Percentiles rank a stretch among this genome's conserved stretches.
These are phyloP conservation scores for Melanotus villosus DNA, from an alignment of 2,888 invertebrate genomes.

Conservation along the genomic window DNA sequence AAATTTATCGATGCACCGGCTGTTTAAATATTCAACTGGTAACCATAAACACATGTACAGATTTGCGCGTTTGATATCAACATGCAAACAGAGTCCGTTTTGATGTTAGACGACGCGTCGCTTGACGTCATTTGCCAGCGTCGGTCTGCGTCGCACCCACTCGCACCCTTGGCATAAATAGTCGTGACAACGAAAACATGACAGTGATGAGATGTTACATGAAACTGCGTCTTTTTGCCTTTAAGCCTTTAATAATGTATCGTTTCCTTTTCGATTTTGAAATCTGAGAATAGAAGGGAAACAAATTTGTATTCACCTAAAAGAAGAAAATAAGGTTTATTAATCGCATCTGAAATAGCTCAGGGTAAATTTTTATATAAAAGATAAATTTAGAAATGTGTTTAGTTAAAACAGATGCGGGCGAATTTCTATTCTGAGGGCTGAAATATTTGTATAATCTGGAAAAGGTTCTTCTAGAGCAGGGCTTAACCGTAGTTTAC, in stretches of 20 bases:
- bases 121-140: slow-evolving; percentile 32
- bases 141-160: slow-evolving; percentile 17
- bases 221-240: background rate
- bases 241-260: background rate
- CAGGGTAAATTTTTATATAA: too few species aligned
- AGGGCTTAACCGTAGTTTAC: too few species aligned
- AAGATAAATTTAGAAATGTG: too few species aligned
- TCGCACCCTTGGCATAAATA: slow-evolving; percentile 15
- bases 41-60: slow-evolving; percentile 7
- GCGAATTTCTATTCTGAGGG: too few species aligned
- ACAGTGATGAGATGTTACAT: slow-evolving; percentile 15
- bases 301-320: too few species aligned
- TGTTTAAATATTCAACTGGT: background rate
- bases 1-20: too few species aligned
- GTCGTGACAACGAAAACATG: slow-evolving; percentile 13
- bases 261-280: background rate
- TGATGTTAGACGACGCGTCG: slow-evolving; percentile 25
- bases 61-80: background rate
- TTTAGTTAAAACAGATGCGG: too few species aligned
- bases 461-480: too few species aligned
- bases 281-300: background rate
- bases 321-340: too few species aligned
- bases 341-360: too few species aligned
- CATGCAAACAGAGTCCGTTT: slow-evolving; percentile 13
- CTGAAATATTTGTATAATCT: too few species aligned